Base-by-base conservation (phyloP, 2,888 invertebrate genomes). In the Metopia argyrocephala region DNA sequence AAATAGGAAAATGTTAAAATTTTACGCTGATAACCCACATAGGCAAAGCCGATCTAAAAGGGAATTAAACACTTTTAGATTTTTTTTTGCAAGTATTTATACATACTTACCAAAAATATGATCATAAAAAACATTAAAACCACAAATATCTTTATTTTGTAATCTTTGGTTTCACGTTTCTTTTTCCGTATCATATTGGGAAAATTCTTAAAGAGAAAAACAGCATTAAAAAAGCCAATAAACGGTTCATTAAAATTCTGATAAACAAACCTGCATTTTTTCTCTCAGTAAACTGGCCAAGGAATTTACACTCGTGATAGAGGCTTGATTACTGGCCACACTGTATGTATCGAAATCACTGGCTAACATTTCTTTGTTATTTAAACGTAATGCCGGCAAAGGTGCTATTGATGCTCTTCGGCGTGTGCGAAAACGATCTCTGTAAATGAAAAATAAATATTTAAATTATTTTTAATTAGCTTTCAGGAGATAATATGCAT, bases 301-400 rank as follows among this genome's bases (percentile, higher is more conserved):
- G 0, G 96, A 96, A 90, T 96, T 96, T 85, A 96, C 93, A 57
- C 96, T 96, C 0, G 96, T 96, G 85, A 96, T 94, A 5, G 96
- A 96, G 86, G 95, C 87, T 85, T 90, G 91, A 83, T 90, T 90
- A 83, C 91, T 91, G 79, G 90, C 87, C 84, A 90, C 69, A 84
- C 91, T 91, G 83, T 91, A 90, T 31, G 88, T 88, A 78, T 91
- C 91, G 28, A 89, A 90, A 61, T 91, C 92, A 92, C 92, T 88
- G 91, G 93, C 87, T 84, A 91, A 85, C 92, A 92, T 88, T 91
- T 92, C 87, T 91, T 92, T 84, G 91, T 91, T 86, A 91, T 90
- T 92, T 65, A 93, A 91, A 27, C 92, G 91, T 79, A 92, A 87
- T 87, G 92, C 86, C 87, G 93, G 90, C 86, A 93, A 86, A 87